These are phyloP conservation scores for Cerastis leucographa DNA, from an alignment of 2,888 invertebrate genomes.

Conservation along the genomic window DNA sequence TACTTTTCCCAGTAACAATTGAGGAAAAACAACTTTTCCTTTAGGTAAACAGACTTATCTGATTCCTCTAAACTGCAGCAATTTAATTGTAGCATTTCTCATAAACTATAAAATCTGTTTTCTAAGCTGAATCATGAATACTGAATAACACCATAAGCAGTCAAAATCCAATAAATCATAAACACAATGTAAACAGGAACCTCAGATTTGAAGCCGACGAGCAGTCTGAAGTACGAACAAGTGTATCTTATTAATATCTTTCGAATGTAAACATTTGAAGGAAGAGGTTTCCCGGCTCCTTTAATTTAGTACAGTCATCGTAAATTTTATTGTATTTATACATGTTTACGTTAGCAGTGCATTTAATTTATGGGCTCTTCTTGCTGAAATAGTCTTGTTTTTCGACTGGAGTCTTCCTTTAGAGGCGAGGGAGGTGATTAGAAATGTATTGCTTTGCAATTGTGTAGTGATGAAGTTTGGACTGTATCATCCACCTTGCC, in stretches of 20 bases:
- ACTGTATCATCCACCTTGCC: not conserved
- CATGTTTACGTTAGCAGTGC: slow-evolving; percentile 7
- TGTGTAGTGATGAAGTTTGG: not conserved
- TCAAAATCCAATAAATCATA: slow-evolving; percentile 69
- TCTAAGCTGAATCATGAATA: slow-evolving; percentile 4
- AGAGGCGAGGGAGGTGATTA: no score
- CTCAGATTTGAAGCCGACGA: slow-evolving; percentile 52
- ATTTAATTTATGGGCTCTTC: slow-evolving; percentile 37
- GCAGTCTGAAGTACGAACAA: slow-evolving; percentile 72
- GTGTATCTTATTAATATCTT: slow-evolving; percentile 69
- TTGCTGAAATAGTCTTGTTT: slow-evolving; percentile 21
- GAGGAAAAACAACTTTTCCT: not conserved
- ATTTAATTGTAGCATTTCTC: not conserved
- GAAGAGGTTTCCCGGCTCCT: slow-evolving; percentile 57
- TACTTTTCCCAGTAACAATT: not conserved
- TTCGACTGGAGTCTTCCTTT: not conserved
- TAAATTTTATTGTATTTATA: slow-evolving; percentile 50
- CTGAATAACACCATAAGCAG: slow-evolving; percentile 20
- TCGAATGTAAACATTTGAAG: slow-evolving; percentile 55
- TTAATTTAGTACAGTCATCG: slow-evolving; percentile 44
- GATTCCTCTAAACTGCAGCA: not conserved
- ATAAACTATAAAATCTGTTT: not conserved
- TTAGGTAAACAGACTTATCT: not conserved
- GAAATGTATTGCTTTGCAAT: slow-evolving; percentile 6
- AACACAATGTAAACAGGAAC: slow-evolving; percentile 65